Evolutionary conservation across 2,888 invertebrate genomes (phyloP).

Genomic region (Nymphalis c-album): DNA sequence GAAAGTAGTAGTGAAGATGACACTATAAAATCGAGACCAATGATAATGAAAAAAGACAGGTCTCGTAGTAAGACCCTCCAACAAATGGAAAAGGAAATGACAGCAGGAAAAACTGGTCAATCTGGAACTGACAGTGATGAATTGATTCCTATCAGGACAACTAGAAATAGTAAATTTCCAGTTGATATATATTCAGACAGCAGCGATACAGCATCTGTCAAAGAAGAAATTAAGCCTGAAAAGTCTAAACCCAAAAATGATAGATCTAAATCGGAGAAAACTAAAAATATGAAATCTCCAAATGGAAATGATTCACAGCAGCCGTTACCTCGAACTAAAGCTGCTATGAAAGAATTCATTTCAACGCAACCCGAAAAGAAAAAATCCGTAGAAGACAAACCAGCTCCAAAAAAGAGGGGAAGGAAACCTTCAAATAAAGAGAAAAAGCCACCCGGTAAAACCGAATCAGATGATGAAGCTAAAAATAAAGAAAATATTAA

Average conservation of each 20-base stretch:
- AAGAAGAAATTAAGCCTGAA: conserved; percentile 72
- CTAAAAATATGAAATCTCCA: conserved; percentile 82
- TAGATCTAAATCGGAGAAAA: conserved; percentile 79
- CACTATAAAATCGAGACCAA: conserved; percentile 53
- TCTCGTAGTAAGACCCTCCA: conserved; percentile 83
- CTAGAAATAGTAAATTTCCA: conserved; percentile 81
- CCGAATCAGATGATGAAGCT: conserved; percentile 70
- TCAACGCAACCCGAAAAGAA: conserved; percentile 71
- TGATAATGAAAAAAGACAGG: conserved; percentile 64
- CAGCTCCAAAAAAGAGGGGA: conserved; percentile 69
- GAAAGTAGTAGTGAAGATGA: conserved; percentile 85
- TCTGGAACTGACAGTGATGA: conserved; percentile 91
- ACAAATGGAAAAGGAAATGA: conserved; percentile 88
- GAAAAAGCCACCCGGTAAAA: conserved; percentile 57
- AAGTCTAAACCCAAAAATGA: conserved; percentile 68
- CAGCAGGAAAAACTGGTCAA: conserved; percentile 75
- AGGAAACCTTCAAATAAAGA: conserved; percentile 75
- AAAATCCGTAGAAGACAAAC: conserved; percentile 55
- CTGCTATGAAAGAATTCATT: conserved; percentile 91
- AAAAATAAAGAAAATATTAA: conserved; percentile 78
- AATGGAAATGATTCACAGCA: conserved; percentile 86
- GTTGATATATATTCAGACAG: conserved; percentile 92
- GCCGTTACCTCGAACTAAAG: conserved; percentile 88
- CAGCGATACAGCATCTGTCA: conserved; percentile 71
- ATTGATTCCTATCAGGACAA: conserved; percentile 83